Percentiles rank a stretch among this genome's conserved stretches.
phyloP scores from a whole-genome alignment of 1,140 invertebrate species.

The Eurosta solidaginis region DNA sequence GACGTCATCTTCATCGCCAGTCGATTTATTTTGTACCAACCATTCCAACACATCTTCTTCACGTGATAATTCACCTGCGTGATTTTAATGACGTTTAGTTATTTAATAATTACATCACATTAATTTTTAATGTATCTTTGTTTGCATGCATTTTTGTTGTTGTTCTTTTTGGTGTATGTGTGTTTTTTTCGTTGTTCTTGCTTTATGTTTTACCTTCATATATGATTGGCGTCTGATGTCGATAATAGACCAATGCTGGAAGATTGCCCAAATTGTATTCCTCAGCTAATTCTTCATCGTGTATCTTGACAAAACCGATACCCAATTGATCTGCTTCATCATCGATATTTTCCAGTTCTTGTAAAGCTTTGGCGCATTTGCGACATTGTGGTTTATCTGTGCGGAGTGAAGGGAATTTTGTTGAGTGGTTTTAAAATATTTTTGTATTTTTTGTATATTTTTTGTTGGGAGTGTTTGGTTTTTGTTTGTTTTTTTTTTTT shows the following conservation, averaged over 20 bases:
- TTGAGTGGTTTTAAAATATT: neutral
- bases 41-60: slow-evolving; percentile 93
- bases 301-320: slow-evolving; percentile 93
- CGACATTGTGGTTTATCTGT: slow-evolving; percentile 91
- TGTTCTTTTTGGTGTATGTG: slow-evolving; percentile 22
- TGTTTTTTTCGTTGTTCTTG: neutral
- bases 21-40: slow-evolving; percentile 90
- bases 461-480: neutral
- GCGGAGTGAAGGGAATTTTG: neutral
- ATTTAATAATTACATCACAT: too few species aligned
- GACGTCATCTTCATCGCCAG: slow-evolving; percentile 88
- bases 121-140: neutral
- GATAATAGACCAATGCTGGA: slow-evolving; percentile 90
- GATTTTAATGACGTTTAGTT: slow-evolving; percentile 28
- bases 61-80: slow-evolving; percentile 81
- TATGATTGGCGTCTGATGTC: slow-evolving; percentile 92
- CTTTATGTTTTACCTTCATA: slow-evolving; percentile 84
- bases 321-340: slow-evolving; percentile 94
- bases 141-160: neutral
- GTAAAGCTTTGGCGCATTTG: slow-evolving; percentile 85
- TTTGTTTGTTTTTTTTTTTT: neutral
- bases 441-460: neutral
- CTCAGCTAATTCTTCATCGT: slow-evolving; percentile 87
- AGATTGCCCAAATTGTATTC: slow-evolving; percentile 89
- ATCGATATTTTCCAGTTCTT: slow-evolving; percentile 92